Conservation (phyloP, 2,113 vertebrate species). For the Tragulus kanchil region DNA sequence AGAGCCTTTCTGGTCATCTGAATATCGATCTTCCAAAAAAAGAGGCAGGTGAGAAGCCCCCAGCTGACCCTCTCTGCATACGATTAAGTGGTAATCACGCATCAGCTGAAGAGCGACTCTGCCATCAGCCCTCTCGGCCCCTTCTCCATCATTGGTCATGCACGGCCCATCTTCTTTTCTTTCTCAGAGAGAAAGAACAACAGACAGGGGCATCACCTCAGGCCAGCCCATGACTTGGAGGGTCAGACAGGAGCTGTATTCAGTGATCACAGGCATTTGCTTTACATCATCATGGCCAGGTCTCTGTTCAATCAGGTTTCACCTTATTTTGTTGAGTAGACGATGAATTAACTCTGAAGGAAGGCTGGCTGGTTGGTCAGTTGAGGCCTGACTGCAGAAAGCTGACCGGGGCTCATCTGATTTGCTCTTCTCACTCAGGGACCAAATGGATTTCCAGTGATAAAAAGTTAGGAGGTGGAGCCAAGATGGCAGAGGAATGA, state of each 20-base stretch:
- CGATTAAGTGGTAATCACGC: not conserved
- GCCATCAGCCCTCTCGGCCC: not conserved
- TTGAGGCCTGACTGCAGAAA: not conserved
- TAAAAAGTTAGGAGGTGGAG: not conserved
- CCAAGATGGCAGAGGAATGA: no score
- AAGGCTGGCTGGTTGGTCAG: not conserved
- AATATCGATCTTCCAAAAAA: not conserved
- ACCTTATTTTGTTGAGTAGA: not conserved
- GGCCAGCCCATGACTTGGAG: not conserved
- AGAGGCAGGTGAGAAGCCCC: not conserved
- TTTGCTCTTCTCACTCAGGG: not conserved
- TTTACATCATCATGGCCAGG: not conserved
- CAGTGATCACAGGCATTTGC: not conserved
- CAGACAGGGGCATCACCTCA: not conserved
- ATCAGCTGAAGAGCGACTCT: not conserved
- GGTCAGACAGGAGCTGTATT: not conserved
- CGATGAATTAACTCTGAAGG: not conserved
- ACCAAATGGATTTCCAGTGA: not conserved
- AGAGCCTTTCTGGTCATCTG: constrained; percentile 17
- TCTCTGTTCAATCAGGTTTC: not conserved
- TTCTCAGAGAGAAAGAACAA: not conserved
- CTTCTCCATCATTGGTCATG: not conserved
- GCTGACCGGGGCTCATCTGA: not conserved
- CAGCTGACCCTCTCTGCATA: not conserved
- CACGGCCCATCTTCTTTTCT: not conserved